phyloP scores from a whole-genome alignment of 2,888 invertebrate species.

The Ichneumoninae sp. region DNA sequence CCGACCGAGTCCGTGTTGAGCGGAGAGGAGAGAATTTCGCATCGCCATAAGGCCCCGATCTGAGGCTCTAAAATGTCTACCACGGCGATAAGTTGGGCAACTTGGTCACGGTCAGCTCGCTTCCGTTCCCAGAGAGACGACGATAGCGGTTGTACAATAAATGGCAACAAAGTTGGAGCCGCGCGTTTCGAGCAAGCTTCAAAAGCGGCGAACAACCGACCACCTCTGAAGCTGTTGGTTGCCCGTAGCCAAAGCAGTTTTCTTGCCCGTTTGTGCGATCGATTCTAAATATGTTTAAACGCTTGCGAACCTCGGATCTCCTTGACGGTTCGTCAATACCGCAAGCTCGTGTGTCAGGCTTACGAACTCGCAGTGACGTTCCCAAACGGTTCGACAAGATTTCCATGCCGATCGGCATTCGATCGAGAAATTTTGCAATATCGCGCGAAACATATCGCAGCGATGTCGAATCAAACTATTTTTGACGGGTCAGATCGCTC shows the following conservation, averaged over 20 bases:
- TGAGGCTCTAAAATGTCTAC: too few relatives aligned
- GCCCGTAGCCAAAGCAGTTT: constrained; percentile 74
- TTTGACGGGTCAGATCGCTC: neutral
- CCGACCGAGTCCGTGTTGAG: too few relatives aligned
- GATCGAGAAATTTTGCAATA: neutral
- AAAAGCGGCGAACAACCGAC: constrained; percentile 59
- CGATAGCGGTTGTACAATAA: neutral
- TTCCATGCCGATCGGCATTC: neutral
- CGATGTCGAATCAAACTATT: neutral
- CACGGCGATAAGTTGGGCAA: too few relatives aligned
- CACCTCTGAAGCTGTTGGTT: constrained; percentile 74
- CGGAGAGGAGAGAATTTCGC: too few relatives aligned
- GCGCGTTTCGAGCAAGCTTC: neutral
- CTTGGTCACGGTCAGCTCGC: neutral
- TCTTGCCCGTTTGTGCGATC: constrained; percentile 70
- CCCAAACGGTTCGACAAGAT: neutral
- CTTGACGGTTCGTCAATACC: neutral
- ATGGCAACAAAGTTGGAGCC: neutral
- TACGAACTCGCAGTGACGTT: neutral
- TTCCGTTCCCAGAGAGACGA: neutral
- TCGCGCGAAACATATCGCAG: neutral
- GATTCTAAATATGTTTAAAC: constrained; percentile 80
- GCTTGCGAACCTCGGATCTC: constrained; percentile 49
- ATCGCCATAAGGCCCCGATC: too few relatives aligned
- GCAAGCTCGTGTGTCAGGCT: neutral